phyloP scores from a whole-genome alignment of 2,888 invertebrate genomes.

The Ischnura elegans region DNA sequence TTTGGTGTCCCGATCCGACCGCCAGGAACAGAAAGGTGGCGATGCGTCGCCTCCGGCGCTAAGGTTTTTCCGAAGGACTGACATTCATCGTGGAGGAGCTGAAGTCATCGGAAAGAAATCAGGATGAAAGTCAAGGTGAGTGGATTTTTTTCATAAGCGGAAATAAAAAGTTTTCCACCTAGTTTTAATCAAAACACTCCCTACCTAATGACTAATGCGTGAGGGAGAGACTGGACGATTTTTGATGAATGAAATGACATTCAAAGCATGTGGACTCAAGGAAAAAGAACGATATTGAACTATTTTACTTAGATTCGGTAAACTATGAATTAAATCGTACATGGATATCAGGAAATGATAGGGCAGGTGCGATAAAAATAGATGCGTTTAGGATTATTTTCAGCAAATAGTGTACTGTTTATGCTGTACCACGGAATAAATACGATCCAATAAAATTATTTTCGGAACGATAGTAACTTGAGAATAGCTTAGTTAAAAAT shows the following conservation, averaged over 20 bases:
- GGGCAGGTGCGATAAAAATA: not conserved
- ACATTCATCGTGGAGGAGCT: not conserved
- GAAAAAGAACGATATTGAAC: too few relatives aligned
- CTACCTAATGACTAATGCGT: too few relatives aligned
- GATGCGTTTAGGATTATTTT: not conserved
- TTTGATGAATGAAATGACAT: too few relatives aligned
- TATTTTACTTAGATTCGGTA: too few relatives aligned
- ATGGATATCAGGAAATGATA: not conserved
- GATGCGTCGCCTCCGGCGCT: conserved; percentile 11
- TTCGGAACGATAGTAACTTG: too few relatives aligned
- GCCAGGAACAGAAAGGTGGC: not conserved
- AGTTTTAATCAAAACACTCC: too few relatives aligned
- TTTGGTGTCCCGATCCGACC: not conserved
- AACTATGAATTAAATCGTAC: too few relatives aligned
- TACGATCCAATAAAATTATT: not conserved
- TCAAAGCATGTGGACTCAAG: too few relatives aligned
- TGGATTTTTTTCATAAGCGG: not conserved
- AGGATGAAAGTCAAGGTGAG: conserved; percentile 35
- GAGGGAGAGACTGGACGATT: too few relatives aligned
- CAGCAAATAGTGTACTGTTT: not conserved
- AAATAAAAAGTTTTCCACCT: not conserved
- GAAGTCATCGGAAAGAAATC: not conserved
- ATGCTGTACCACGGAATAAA: not conserved
- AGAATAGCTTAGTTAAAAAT: too few relatives aligned
- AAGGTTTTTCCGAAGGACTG: not conserved